Conservation (phyloP, 1,140 invertebrate species). For the Archivesica marissinica region DNA sequence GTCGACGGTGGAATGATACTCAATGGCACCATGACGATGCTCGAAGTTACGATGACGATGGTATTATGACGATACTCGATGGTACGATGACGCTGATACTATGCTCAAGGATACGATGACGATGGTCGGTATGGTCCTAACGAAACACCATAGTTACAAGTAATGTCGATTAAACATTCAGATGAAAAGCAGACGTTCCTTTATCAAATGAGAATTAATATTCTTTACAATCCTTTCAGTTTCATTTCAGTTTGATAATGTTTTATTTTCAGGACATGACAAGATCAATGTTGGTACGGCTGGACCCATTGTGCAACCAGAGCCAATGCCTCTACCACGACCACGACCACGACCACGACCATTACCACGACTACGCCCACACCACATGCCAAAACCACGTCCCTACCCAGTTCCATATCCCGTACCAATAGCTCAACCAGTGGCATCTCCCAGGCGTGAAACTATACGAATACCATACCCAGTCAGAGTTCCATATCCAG, state of each 20-base stretch:
- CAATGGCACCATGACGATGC: too few species aligned
- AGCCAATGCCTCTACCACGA: neutral
- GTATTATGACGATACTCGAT: too few species aligned
- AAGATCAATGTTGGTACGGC: neutral
- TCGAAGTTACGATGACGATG: too few species aligned
- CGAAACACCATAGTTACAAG: too few species aligned
- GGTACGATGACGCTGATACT: too few species aligned
- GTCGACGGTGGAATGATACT: too few species aligned
- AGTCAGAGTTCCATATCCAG: slow-evolving; percentile 23
- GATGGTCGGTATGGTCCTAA: too few species aligned
- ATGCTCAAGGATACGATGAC: too few species aligned
- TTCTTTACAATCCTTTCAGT: neutral
- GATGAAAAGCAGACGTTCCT: too few species aligned
- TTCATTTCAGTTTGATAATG: neutral
- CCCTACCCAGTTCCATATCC: slow-evolving; percentile 31
- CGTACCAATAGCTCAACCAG: slow-evolving; percentile 4
- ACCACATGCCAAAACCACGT: neutral
- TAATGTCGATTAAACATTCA: too few species aligned
- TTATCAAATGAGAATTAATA: neutral
- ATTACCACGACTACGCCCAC: neutral
- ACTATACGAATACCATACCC: slow-evolving; percentile 26
- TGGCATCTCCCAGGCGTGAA: neutral
- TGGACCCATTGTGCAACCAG: neutral
- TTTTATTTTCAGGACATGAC: neutral
- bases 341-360: neutral